These are phyloP conservation scores for Mormyrus proboscirostris DNA, from an alignment of 2,797 vertebrate species.

Conservation along the genomic window DNA sequence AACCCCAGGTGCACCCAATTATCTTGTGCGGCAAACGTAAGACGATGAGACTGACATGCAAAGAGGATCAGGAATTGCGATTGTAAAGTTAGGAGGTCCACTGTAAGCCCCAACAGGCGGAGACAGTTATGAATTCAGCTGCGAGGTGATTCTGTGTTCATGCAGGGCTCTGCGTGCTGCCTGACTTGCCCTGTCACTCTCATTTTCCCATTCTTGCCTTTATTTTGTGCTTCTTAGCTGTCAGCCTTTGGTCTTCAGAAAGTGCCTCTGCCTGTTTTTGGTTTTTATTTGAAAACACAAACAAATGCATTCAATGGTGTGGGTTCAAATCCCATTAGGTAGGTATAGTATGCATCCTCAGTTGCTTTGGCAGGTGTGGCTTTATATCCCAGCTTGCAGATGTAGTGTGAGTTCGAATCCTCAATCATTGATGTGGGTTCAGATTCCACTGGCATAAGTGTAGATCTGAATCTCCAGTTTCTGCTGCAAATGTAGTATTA, in stretches of 20 bases:
- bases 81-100: constrained; percentile 51
- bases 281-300: constrained; percentile 45
- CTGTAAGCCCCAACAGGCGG: neutral
- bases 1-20: constrained; percentile 49
- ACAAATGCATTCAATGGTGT: constrained; percentile 38
- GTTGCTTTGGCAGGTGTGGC: neutral
- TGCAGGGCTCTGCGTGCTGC: constrained; percentile 46
- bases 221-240: constrained; percentile 14
- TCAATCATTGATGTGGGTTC: neutral
- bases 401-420: neutral
- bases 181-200: constrained; percentile 44
- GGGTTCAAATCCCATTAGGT: neutral
- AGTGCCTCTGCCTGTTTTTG: constrained; percentile 59
- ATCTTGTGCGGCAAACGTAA: constrained; percentile 51
- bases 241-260: constrained; percentile 53
- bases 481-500: neutral
- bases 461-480: neutral
- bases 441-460: neutral
- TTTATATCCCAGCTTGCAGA: neutral
- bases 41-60: constrained; percentile 52
- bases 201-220: neutral
- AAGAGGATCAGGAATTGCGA: constrained; percentile 37
- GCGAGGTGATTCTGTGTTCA: constrained; percentile 11
- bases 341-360: neutral
- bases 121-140: constrained; percentile 36